phyloP scores from a whole-genome alignment of 2,113 vertebrate genomes.

The Trogon surrucura region DNA sequence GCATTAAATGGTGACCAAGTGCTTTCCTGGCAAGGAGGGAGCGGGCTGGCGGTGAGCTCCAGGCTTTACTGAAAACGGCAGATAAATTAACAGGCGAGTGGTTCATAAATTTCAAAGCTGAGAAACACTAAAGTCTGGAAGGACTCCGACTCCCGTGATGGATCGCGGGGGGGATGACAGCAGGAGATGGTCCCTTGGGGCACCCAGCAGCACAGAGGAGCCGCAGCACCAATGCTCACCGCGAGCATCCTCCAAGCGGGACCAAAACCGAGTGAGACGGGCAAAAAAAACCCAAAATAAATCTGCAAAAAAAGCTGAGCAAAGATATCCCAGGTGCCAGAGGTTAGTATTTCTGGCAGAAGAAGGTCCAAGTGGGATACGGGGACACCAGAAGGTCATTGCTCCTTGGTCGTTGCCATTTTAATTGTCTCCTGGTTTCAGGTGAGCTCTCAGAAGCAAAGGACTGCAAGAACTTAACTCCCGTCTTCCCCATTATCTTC shows the following conservation, averaged over 20 bases:
- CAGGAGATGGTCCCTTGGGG: not conserved
- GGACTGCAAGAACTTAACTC: not conserved
- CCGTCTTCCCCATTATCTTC: not conserved
- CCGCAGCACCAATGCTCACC: not conserved
- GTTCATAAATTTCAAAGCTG: not conserved
- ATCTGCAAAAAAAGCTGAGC: not conserved
- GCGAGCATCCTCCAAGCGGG: not conserved
- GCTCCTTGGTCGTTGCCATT: not conserved
- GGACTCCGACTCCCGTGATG: not conserved
- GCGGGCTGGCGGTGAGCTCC: not conserved
- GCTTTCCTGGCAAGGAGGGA: not conserved
- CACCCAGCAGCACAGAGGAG: not conserved
- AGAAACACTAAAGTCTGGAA: not conserved
- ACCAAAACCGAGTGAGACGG: not conserved
- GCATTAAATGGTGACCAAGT: conserved; percentile 17
- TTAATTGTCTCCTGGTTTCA: not conserved
- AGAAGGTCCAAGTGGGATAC: not conserved
- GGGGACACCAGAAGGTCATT: not conserved
- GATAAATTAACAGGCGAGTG: not conserved
- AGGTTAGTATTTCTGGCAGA: not conserved
- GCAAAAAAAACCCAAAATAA: not conserved
- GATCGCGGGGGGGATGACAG: not conserved
- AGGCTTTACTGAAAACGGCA: not conserved
- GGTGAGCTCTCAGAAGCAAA: not conserved
- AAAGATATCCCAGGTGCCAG: not conserved